Evolutionary conservation across 2,797 vertebrate genomes (phyloP).

Genomic region (Petrocephalus sullivani): DNA sequence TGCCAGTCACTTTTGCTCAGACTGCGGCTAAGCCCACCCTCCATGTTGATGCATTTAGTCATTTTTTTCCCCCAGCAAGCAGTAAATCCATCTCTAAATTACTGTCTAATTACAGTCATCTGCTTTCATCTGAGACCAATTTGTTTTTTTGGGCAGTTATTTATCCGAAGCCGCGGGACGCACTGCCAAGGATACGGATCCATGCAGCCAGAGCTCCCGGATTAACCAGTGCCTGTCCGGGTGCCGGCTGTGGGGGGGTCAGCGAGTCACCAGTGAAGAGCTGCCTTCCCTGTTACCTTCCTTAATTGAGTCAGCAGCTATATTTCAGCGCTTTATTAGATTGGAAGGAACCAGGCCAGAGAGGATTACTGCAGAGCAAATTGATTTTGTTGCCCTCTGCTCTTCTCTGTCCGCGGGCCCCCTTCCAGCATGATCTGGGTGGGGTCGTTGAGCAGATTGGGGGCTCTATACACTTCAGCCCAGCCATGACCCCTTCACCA

Average conservation of each 20-base stretch:
- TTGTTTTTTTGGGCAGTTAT: conserved; percentile 9
- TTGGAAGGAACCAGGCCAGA: conserved; percentile 46
- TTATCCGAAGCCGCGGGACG: background rate
- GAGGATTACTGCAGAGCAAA: conserved; percentile 54
- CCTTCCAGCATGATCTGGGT: conserved; percentile 53
- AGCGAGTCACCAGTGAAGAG: conserved; percentile 56
- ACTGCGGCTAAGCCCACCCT: background rate
- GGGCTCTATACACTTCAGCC: conserved; percentile 44
- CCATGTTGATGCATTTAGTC: no score
- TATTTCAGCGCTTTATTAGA: conserved; percentile 61
- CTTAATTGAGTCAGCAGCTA: conserved; percentile 49
- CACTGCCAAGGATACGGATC: conserved; percentile 1
- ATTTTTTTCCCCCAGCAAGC: background rate
- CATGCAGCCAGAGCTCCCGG: conserved; percentile 47
- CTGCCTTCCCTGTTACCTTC: conserved; percentile 53
- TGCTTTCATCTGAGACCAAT: conserved; percentile 6
- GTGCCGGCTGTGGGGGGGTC: conserved; percentile 22
- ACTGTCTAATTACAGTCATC: conserved; percentile 28
- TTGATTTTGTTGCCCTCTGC: conserved; percentile 53
- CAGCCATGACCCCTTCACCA: conserved; percentile 28
- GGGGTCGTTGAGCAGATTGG: conserved; percentile 38
- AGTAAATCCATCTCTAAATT: conserved; percentile 1
- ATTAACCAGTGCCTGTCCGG: conserved; percentile 36
- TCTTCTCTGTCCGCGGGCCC: conserved; percentile 45
- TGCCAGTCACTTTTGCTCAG: background rate